Conservation (phyloP, 1,140 invertebrate genomes). For the Drosophila sulfurigaster region DNA sequence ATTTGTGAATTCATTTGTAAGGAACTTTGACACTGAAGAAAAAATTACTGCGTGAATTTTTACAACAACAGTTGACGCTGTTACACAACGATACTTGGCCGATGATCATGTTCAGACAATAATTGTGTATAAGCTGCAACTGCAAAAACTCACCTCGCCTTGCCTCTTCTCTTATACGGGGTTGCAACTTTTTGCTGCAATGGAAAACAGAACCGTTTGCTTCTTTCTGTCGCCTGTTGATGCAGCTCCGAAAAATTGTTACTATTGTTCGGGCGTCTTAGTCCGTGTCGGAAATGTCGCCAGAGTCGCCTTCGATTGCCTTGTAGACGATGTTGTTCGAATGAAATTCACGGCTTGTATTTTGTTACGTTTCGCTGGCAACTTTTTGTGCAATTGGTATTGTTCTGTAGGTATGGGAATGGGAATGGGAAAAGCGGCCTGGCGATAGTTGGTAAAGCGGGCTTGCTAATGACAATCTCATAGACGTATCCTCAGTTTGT, state of each 20-base stretch:
- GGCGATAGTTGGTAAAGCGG: constrained; percentile 54
- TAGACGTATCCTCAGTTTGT: constrained; percentile 79
- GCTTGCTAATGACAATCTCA: constrained; percentile 82
- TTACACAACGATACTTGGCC: constrained; percentile 1
- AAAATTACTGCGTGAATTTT: constrained; percentile 62
- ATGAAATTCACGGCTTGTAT: constrained; percentile 83
- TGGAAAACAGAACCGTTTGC: constrained; percentile 35
- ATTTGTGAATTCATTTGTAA: too few species aligned
- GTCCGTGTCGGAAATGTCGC: constrained; percentile 73
- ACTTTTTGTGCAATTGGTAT: constrained; percentile 70
- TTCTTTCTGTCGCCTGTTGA: constrained; percentile 4
- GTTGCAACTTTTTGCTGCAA: constrained; percentile 23
- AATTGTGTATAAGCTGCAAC: constrained; percentile 64
- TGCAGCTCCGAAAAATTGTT: constrained; percentile 58
- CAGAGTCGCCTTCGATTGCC: constrained; percentile 78
- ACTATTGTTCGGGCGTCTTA: constrained; percentile 62
- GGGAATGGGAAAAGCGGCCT: constrained; percentile 38
- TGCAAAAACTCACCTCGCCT: constrained; percentile 2
- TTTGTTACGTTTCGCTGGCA: constrained; percentile 79
- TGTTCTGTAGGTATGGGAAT: constrained; percentile 56
- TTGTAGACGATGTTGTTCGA: constrained; percentile 81
- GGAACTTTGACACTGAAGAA: constrained; percentile 37
- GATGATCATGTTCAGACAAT: constrained; percentile 61
- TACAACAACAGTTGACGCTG: constrained; percentile 43
- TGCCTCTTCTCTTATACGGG: neutral